These are phyloP conservation scores for Hybognathus amarus DNA, from an alignment of 2,797 vertebrate species.

Conservation along the genomic window DNA sequence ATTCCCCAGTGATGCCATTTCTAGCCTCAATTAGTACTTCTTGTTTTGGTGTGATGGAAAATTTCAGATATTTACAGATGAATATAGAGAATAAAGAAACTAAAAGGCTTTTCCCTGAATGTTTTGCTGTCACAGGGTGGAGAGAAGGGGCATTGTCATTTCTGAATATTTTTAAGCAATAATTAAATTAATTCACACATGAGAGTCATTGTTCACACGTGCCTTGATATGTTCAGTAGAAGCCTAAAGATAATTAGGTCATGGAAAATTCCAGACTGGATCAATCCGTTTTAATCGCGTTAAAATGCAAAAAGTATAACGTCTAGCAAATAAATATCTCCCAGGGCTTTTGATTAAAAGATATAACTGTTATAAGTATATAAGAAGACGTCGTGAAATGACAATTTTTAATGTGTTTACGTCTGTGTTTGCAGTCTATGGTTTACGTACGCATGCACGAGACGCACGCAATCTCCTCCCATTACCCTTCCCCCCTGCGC, in stretches of 20 bases:
- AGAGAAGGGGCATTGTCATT: not conserved
- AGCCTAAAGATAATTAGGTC: not conserved
- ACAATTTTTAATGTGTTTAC: not conserved
- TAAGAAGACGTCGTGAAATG: not conserved
- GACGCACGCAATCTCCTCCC: not conserved
- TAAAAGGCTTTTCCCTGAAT: not conserved
- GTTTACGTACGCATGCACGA: not conserved
- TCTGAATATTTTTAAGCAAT: not conserved
- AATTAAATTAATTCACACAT: not conserved
- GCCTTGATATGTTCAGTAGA: not conserved
- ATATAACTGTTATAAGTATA: no score
- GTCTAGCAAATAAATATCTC: not conserved
- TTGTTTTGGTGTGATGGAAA: constrained; percentile 67
- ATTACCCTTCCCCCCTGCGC: constrained; percentile 34
- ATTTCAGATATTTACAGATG: constrained; percentile 51
- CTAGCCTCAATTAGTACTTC: constrained; percentile 66
- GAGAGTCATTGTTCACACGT: not conserved
- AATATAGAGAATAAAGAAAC: constrained; percentile 41
- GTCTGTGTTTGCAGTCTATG: no score
- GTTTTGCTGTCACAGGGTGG: not conserved
- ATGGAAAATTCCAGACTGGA: not conserved
- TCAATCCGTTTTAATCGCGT: not conserved
- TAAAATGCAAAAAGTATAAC: not conserved
- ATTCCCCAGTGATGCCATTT: constrained; percentile 68
- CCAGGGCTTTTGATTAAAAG: not conserved